Evolutionary conservation across 2,797 vertebrate genomes (phyloP).

Genomic region (Danio tinwini): DNA sequence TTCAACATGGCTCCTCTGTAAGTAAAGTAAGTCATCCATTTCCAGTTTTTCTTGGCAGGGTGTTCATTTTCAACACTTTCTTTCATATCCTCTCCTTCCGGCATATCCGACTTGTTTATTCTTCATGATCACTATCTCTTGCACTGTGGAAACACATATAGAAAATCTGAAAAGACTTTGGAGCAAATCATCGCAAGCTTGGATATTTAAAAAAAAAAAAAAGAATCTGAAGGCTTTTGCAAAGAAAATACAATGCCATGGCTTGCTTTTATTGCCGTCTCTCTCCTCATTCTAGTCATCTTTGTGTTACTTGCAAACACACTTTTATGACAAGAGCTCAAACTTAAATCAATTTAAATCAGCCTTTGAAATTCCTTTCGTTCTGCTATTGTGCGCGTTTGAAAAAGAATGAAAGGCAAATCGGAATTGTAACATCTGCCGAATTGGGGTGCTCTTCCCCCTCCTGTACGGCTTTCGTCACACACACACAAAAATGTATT

Average conservation of each 20-base stretch:
- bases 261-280: conserved; percentile 72
- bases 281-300: conserved; percentile 71
- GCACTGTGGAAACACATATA: conserved; percentile 54
- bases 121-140: conserved; percentile 76
- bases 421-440: conserved; percentile 82
- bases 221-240: conserved; percentile 74
- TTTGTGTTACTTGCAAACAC: conserved; percentile 82
- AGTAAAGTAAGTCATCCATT: conserved; percentile 75
- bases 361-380: conserved; percentile 82
- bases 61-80: conserved; percentile 70
- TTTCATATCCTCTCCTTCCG: conserved; percentile 74
- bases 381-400: conserved; percentile 79
- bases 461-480: conserved; percentile 71
- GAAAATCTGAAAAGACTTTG: conserved; percentile 78
- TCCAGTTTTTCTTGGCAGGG: conserved; percentile 73
- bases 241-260: conserved; percentile 78
- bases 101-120: conserved; percentile 80
- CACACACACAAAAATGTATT: conserved; percentile 79
- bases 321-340: conserved; percentile 78
- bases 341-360: conserved; percentile 85
- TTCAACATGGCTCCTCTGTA: conserved; percentile 72
- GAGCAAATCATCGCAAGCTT: conserved; percentile 76
- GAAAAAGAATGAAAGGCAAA: conserved; percentile 80
- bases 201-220: conserved; percentile 60
- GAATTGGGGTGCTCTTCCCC: conserved; percentile 65